Percentiles rank a stretch among this genome's conserved stretches.
These are phyloP conservation scores for Euura saliciscinereae DNA, from an alignment of 1,140 invertebrate genomes.

Conservation along the genomic window DNA sequence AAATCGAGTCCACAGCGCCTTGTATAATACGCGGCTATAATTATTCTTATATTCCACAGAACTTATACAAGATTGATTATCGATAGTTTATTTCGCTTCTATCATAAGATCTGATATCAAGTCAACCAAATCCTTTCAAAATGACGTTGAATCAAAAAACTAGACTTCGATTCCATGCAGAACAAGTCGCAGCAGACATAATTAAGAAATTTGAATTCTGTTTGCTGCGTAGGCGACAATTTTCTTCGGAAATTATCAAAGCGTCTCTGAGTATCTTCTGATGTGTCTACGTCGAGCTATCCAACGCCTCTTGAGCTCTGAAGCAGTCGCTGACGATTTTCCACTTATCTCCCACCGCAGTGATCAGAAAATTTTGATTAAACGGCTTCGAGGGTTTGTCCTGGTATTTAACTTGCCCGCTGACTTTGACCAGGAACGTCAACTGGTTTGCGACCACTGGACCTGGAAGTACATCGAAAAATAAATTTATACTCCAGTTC, in stretches of 20 bases:
- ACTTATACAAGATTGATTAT: too few relatives aligned
- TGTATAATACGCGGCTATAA: too few relatives aligned
- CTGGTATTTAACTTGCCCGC: conserved; percentile 74
- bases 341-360: conserved; percentile 84
- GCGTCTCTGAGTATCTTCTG: too few relatives aligned
- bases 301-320: conserved; percentile 70
- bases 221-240: background rate
- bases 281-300: conserved; percentile 12
- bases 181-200: background rate
- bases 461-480: conserved; percentile 43
- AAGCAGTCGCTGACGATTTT: conserved; percentile 87
- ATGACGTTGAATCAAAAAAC: too few relatives aligned
- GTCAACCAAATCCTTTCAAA: too few relatives aligned
- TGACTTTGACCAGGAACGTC: conserved; percentile 77
- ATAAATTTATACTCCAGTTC: conserved; percentile 11
- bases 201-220: background rate
- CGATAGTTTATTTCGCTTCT: too few relatives aligned
- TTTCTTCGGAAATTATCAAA: background rate
- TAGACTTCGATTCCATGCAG: too few relatives aligned
- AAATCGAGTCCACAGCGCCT: too few relatives aligned
- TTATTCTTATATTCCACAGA: too few relatives aligned
- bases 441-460: conserved; percentile 68
- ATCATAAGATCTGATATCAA: too few relatives aligned
- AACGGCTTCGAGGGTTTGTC: conserved; percentile 68
- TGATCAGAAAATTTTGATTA: conserved; percentile 82